A percentile compares a stretch with the other conserved stretches of the same genome.
Conservation (phyloP, 2,888 invertebrate species). For the Podabrus alpinus region DNA sequence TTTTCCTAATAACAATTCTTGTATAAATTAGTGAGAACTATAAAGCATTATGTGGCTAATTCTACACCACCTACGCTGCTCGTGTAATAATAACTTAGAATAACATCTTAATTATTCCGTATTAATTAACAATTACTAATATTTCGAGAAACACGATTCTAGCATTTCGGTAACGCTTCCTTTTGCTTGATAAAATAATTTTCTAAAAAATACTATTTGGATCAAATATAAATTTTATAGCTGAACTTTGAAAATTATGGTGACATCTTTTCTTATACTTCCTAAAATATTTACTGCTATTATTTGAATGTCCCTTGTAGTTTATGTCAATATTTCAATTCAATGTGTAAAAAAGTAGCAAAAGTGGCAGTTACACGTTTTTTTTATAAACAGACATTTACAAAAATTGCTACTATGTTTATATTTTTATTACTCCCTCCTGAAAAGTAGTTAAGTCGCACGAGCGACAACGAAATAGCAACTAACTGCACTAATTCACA, state of each 20-base stretch:
- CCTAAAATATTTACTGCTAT: neutral
- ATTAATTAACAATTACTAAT: neutral
- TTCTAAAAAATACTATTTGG: neutral
- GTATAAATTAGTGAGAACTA: neutral
- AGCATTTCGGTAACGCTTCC: no score
- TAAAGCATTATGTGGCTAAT: no score
- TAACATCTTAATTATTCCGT: neutral
- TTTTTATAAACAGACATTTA: neutral
- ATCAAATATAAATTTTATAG: neutral
- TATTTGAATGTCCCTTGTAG: neutral
- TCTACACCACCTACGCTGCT: no score
- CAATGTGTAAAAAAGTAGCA: neutral
- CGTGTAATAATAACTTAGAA: neutral
- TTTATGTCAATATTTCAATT: neutral
- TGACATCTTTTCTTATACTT: neutral
- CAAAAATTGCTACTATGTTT: neutral
- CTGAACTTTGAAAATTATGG: neutral
- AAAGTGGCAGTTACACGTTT: neutral
- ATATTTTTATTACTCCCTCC: neutral
- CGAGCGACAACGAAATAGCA: neutral
- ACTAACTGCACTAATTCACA: neutral
- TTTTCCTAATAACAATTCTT: neutral
- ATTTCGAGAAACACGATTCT: no score
- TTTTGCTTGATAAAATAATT: neutral
- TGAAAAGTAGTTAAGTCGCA: neutral